These are phyloP conservation scores for Chaenodraco wilsoni DNA, from an alignment of 2,797 vertebrate genomes.

Conservation along the genomic window DNA sequence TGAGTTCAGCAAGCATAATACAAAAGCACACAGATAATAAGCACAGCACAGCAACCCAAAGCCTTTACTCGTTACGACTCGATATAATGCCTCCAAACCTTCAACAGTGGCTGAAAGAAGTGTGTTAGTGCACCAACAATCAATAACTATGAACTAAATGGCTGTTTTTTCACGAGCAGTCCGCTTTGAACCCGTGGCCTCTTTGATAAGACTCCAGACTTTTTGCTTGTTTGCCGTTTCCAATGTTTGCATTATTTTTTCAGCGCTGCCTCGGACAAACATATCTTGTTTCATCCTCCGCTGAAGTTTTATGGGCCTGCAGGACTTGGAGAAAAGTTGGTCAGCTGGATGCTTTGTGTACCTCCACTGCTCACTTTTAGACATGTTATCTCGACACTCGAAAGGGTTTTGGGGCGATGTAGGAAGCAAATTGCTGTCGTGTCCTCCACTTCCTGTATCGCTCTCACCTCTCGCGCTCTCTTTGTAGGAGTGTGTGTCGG, in stretches of 20 bases:
- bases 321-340: constrained; percentile 53
- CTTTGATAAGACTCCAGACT: constrained; percentile 38
- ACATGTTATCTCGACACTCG: constrained; percentile 62
- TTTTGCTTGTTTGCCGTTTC: constrained; percentile 46
- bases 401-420: constrained; percentile 47
- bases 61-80: background rate
- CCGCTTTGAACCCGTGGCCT: constrained; percentile 61
- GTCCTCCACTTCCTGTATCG: constrained; percentile 29
- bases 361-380: constrained; percentile 53
- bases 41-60: constrained; percentile 18
- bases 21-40: background rate
- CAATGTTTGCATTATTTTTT: constrained; percentile 52
- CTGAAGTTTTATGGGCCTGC: constrained; percentile 50
- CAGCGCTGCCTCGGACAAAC: constrained; percentile 45
- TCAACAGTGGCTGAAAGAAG: background rate
- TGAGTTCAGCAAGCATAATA: constrained; percentile 7
- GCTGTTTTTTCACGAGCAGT: constrained; percentile 50
- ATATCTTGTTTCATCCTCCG: constrained; percentile 47
- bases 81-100: constrained; percentile 21
- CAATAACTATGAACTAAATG: constrained; percentile 46
- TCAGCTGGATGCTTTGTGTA: constrained; percentile 38
- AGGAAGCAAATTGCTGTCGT: constrained; percentile 59
- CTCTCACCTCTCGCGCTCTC: constrained; percentile 83
- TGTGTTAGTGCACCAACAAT: constrained; percentile 2
- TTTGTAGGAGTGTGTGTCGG: constrained; percentile 90